Evolutionary conservation across 2,797 vertebrate species (phyloP).

Genomic region (Somateria mollissima): DNA sequence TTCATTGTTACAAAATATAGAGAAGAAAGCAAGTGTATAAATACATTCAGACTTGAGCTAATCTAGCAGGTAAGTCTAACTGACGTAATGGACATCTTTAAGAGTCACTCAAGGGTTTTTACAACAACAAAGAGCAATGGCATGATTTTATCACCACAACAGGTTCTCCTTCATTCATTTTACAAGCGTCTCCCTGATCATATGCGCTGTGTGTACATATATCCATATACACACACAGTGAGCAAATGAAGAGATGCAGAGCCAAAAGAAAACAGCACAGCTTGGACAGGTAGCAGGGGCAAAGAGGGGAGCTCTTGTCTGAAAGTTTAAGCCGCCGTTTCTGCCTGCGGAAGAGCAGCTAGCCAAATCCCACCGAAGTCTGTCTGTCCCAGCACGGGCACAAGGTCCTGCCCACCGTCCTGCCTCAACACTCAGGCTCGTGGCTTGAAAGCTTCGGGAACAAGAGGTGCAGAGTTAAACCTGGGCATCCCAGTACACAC

Average conservation of each 20-base stretch:
- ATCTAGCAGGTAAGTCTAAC: neutral
- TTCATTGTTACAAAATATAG: neutral
- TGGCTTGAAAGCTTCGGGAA: neutral
- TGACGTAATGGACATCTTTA: neutral
- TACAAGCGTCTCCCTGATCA: neutral
- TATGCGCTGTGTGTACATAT: neutral
- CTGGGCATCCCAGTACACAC: neutral
- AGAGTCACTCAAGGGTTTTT: neutral
- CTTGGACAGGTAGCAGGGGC: neutral
- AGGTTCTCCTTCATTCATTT: neutral
- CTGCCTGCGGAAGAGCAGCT: neutral
- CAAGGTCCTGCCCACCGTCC: neutral
- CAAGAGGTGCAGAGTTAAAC: neutral
- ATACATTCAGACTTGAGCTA: neutral
- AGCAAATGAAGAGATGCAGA: neutral
- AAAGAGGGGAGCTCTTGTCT: neutral
- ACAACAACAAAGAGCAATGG: neutral
- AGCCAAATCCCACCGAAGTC: neutral
- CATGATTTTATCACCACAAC: neutral
- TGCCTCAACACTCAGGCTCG: neutral
- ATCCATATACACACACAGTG: too few relatives aligned
- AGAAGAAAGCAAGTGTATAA: neutral
- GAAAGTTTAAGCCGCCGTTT: neutral
- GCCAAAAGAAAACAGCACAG: neutral
- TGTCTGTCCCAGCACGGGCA: neutral